Evolutionary conservation across 2,888 invertebrate species (phyloP).

Genomic region (Merodon equestris): DNA sequence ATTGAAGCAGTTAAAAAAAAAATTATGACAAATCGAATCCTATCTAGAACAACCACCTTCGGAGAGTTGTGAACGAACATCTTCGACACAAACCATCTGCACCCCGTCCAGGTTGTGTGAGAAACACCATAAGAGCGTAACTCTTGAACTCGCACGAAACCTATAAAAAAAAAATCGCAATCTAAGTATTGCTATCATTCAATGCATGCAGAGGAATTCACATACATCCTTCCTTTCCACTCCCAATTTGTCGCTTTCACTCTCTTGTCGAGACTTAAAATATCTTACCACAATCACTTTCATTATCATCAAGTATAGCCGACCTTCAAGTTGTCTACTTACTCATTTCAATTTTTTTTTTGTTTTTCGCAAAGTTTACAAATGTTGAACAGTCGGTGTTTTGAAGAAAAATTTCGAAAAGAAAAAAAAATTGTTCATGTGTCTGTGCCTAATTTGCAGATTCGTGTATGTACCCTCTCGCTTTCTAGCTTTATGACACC

Average conservation of each 20-base stretch:
- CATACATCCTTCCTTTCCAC: background rate
- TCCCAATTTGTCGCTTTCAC: slow-evolving; percentile 5
- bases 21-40: too few relatives aligned
- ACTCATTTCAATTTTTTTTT: slow-evolving; percentile 5
- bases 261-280: background rate
- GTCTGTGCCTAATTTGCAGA: too few relatives aligned
- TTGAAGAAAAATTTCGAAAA: slow-evolving; percentile 3
- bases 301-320: slow-evolving; percentile 27
- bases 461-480: too few relatives aligned
- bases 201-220: background rate
- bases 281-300: slow-evolving; percentile 10
- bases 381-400: slow-evolving; percentile 14
- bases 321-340: slow-evolving; percentile 44
- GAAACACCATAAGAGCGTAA: too few relatives aligned
- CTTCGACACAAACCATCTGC: too few relatives aligned
- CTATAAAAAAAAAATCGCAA: background rate
- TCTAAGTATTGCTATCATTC: slow-evolving; percentile 27
- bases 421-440: slow-evolving; percentile 9
- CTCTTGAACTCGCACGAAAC: too few relatives aligned
- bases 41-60: too few relatives aligned
- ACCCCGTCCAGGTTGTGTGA: too few relatives aligned
- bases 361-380: too few relatives aligned
- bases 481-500: too few relatives aligned
- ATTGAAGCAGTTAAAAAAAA: too few relatives aligned
- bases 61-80: too few relatives aligned